These are phyloP conservation scores for Sakesphorus luctuosus DNA, from an alignment of 2,113 vertebrate species.

Conservation along the genomic window DNA sequence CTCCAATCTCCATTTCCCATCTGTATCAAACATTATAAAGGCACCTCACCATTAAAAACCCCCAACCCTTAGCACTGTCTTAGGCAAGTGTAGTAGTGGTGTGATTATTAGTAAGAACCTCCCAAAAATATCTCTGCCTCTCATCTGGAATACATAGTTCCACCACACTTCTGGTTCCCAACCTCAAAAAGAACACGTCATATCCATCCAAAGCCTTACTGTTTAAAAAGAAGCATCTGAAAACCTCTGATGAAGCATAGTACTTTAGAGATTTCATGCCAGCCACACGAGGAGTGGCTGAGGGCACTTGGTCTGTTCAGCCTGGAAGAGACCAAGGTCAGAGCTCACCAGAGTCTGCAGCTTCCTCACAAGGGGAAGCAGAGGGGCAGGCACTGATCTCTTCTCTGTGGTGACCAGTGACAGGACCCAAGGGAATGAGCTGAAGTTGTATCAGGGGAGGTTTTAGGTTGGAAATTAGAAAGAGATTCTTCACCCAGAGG, in stretches of 20 bases:
- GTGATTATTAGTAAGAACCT: not conserved
- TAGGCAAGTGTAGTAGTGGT: not conserved
- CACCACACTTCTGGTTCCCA: not conserved
- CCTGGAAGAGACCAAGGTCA: not conserved
- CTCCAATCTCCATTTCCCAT: not conserved
- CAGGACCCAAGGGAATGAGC: not conserved
- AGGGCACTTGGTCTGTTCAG: not conserved
- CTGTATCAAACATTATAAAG: not conserved
- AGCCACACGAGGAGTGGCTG: not conserved
- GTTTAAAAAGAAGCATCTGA: not conserved
- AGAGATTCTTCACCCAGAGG: not conserved
- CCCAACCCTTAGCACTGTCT: not conserved
- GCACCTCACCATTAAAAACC: not conserved
- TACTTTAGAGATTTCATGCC: not conserved
- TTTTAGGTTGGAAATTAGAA: not conserved
- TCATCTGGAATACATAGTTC: not conserved
- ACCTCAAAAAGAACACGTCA: not conserved
- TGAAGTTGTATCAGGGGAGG: not conserved
- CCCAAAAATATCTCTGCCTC: not conserved
- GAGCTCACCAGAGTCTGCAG: too few species aligned
- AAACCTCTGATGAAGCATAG: not conserved
- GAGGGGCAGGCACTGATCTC: too few species aligned
- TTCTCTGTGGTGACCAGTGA: too few species aligned
- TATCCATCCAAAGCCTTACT: not conserved
- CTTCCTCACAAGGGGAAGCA: too few species aligned